Conservation (phyloP, 2,888 invertebrate species). For the Metopia argyrocephala region DNA sequence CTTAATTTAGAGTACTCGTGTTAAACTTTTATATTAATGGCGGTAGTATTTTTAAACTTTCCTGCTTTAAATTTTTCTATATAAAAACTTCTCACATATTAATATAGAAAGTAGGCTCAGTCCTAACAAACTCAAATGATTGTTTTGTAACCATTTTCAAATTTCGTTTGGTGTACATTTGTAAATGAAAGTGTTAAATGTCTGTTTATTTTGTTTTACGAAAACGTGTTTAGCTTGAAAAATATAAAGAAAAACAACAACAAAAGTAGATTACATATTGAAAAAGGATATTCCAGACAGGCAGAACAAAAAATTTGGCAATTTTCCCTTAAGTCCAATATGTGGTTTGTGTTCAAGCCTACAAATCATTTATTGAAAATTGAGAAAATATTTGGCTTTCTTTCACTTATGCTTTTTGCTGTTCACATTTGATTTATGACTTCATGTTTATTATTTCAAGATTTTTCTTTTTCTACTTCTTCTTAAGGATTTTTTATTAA, state of each 20-base stretch:
- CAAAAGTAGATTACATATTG: neutral
- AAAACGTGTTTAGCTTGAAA: constrained; percentile 54
- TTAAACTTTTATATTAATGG: too few species aligned
- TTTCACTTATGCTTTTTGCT: neutral
- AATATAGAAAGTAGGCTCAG: too few species aligned
- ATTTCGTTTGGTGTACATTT: too few species aligned
- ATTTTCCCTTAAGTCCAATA: constrained; percentile 64
- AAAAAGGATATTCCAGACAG: neutral
- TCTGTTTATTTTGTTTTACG: constrained; percentile 50
- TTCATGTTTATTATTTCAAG: constrained; percentile 27
- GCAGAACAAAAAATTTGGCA: constrained; percentile 38
- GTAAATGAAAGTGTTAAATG: constrained; percentile 59
- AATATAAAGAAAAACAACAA: constrained; percentile 13
- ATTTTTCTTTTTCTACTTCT: too few species aligned
- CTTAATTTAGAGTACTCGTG: too few species aligned
- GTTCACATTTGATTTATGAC: constrained; percentile 57
- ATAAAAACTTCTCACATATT: too few species aligned
- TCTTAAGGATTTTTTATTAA: neutral
- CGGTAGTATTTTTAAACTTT: too few species aligned
- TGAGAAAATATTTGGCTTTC: neutral
- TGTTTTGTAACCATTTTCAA: too few species aligned
- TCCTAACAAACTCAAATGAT: too few species aligned
- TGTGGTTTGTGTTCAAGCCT: constrained; percentile 59
- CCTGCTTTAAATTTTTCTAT: too few species aligned
- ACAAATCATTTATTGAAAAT: neutral